Percentiles rank a stretch among this genome's conserved stretches.
Conservation (phyloP, 2,797 vertebrate genomes). For the Aplochiton taeniatus region DNA sequence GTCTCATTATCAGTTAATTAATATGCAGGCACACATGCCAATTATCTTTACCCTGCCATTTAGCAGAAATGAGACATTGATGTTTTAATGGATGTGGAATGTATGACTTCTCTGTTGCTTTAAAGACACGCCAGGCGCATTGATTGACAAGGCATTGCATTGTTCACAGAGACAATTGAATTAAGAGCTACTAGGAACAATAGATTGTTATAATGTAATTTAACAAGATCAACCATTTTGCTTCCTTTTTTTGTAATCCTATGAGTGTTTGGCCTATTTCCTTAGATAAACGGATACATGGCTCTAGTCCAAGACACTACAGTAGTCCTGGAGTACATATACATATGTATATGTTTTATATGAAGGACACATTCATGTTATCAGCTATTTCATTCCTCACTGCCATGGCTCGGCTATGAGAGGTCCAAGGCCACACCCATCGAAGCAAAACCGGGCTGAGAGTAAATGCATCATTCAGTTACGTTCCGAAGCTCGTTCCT, state of each 20-base stretch:
- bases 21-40: constrained; percentile 90
- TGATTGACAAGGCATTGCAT: constrained; percentile 65
- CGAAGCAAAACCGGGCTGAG: constrained; percentile 67
- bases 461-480: constrained; percentile 70
- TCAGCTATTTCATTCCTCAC: constrained; percentile 53
- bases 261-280: background rate
- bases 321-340: background rate
- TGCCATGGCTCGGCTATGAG: constrained; percentile 55
- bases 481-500: constrained; percentile 51
- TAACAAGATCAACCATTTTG: constrained; percentile 22
- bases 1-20: constrained; percentile 95
- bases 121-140: constrained; percentile 75
- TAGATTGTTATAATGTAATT: constrained; percentile 50
- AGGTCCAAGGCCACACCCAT: constrained; percentile 66
- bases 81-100: constrained; percentile 84
- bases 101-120: constrained; percentile 73
- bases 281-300: too few relatives aligned
- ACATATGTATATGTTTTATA: constrained; percentile 59
- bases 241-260: background rate
- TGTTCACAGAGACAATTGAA: constrained; percentile 68
- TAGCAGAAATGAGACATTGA: constrained; percentile 85
- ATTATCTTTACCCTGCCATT: constrained; percentile 86
- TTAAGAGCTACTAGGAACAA: constrained; percentile 60
- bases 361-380: constrained; percentile 67
- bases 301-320: too few relatives aligned